Evolutionary conservation across 2,888 invertebrate genomes (phyloP).

Genomic region (Drosophila anomelani): DNA sequence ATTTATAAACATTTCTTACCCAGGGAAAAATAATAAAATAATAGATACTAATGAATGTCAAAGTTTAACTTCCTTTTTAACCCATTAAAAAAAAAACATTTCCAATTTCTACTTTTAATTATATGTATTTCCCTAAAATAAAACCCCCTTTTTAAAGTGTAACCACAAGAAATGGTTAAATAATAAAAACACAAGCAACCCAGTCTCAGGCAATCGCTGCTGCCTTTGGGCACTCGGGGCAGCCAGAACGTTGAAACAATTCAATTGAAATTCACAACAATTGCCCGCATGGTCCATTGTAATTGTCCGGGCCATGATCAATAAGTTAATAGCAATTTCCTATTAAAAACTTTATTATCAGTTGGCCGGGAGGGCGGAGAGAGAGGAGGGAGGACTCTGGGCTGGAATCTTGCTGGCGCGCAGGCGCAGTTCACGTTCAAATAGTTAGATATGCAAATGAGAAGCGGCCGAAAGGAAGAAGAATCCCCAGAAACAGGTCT

Average conservation of each 20-base stretch:
- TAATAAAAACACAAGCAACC: slow-evolving; percentile 19
- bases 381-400: neutral
- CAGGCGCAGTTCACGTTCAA: slow-evolving; percentile 51
- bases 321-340: slow-evolving; percentile 77
- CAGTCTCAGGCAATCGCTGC: slow-evolving; percentile 24
- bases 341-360: slow-evolving; percentile 79
- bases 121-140: too few relatives aligned
- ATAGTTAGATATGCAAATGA: slow-evolving; percentile 73
- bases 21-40: too few relatives aligned
- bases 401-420: neutral
- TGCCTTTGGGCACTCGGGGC: slow-evolving; percentile 44
- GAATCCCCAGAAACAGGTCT: slow-evolving; percentile 21
- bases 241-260: slow-evolving; percentile 69
- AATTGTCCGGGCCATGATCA: slow-evolving; percentile 65
- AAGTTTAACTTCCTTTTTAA: too few relatives aligned
- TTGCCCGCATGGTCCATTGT: slow-evolving; percentile 50
- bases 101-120: too few relatives aligned
- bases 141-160: neutral
- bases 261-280: slow-evolving; percentile 72
- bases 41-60: too few relatives aligned
- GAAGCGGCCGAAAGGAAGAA: neutral
- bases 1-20: too few relatives aligned
- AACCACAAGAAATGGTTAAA: slow-evolving; percentile 18
- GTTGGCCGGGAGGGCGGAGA: slow-evolving; percentile 29
- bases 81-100: too few relatives aligned